Evolutionary conservation across 2,113 vertebrate genomes (phyloP).

Genomic region (Lynx canadensis): DNA sequence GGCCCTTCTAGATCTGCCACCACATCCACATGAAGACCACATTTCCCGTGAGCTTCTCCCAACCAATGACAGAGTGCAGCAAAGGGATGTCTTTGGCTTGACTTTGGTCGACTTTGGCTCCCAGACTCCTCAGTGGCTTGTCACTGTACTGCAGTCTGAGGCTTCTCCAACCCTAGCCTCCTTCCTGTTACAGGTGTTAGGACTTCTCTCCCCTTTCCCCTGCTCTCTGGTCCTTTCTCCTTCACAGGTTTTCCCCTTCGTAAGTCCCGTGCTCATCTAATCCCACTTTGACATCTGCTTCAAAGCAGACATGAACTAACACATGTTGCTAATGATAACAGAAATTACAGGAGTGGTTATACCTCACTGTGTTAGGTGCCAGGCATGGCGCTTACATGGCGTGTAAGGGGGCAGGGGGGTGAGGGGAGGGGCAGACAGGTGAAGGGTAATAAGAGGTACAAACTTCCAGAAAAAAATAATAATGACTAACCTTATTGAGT

Average conservation of each 20-base stretch:
- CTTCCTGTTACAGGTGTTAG: background rate
- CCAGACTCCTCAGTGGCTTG: background rate
- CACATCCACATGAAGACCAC: background rate
- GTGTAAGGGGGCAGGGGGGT: background rate
- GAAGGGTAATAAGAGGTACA: background rate
- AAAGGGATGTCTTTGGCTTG: no score
- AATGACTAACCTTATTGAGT: background rate
- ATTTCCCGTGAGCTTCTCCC: background rate
- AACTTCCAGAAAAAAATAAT: background rate
- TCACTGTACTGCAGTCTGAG: rapidly evolving
- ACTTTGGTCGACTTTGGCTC: background rate
- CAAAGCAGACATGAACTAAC: background rate
- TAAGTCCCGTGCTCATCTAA: background rate
- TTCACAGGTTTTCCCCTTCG: no score
- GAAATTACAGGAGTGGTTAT: background rate
- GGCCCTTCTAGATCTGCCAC: background rate
- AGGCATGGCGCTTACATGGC: background rate
- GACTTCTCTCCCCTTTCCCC: background rate
- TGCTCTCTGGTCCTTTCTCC: background rate
- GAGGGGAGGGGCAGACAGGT: background rate
- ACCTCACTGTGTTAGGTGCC: background rate
- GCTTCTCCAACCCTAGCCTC: background rate
- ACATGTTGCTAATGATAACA: background rate
- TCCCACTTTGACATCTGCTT: background rate
- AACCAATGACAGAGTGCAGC: background rate